These are phyloP conservation scores for Eonycteris spelaea DNA, from an alignment of 2,113 vertebrate genomes.

Conservation along the genomic window DNA sequence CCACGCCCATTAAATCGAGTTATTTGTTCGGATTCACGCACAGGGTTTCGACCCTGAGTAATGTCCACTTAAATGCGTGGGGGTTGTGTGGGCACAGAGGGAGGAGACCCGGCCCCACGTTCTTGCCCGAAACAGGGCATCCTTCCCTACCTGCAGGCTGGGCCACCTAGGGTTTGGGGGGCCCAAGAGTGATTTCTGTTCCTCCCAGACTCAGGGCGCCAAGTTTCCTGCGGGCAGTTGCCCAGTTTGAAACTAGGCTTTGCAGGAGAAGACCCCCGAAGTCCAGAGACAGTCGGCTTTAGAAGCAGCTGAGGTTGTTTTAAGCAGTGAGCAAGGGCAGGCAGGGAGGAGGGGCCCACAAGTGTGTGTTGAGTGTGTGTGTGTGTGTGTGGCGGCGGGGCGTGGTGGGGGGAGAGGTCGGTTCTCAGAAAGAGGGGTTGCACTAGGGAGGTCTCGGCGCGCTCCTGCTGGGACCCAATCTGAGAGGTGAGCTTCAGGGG, in stretches of 20 bases:
- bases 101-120: not conserved
- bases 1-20: not conserved
- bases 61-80: not conserved
- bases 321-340: not conserved
- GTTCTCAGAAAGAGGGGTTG: not conserved
- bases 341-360: not conserved
- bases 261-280: not conserved
- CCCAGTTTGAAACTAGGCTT: not conserved
- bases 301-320: not conserved
- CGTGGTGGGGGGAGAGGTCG: rapidly evolving
- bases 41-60: not conserved
- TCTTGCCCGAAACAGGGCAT: not conserved
- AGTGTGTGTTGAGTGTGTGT: too few relatives aligned
- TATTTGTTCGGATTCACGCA: not conserved
- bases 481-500: not conserved
- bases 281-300: not conserved
- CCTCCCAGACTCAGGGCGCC: not conserved
- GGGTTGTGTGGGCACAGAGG: not conserved
- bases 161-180: not conserved
- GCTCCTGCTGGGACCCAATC: rapidly evolving
- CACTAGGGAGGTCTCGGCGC: rapidly evolving
- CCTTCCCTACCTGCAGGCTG: not conserved
- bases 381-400: too few relatives aligned
- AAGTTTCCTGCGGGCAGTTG: not conserved
- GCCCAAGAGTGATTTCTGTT: not conserved